phyloP scores from a whole-genome alignment of 2,797 vertebrate species.

The Esox lucius region DNA sequence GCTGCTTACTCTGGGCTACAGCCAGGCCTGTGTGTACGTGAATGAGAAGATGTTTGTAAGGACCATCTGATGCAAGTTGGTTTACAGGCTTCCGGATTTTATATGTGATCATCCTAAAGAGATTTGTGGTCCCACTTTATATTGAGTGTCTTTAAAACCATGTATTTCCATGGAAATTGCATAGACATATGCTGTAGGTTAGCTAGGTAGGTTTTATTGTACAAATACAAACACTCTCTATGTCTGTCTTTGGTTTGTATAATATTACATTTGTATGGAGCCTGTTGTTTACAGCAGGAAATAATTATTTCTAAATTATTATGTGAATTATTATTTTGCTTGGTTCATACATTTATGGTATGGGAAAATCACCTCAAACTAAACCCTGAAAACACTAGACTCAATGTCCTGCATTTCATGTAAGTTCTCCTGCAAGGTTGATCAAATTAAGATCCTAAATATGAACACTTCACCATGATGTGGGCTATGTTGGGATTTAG shows the following conservation, averaged over 20 bases:
- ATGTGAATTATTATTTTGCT: too few species aligned
- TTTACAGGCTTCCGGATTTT: neutral
- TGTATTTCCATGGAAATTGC: neutral
- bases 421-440: too few species aligned
- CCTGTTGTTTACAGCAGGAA: too few species aligned
- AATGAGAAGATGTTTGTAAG: neutral
- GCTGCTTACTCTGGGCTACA: neutral
- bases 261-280: neutral
- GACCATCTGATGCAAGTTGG: neutral
- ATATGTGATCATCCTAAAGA: neutral
- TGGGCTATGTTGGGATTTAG: too few species aligned
- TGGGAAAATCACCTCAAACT: too few species aligned
- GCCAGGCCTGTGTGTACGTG: neutral
- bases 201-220: neutral
- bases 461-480: too few species aligned
- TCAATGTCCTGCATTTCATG: too few species aligned
- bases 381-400: too few species aligned
- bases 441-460: too few species aligned
- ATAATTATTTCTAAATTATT: too few species aligned
- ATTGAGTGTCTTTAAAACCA: neutral
- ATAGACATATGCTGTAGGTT: neutral
- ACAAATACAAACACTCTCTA: neutral
- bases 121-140: neutral
- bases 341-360: too few species aligned
- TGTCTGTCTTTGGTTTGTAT: neutral